Percentiles rank a stretch among this genome's conserved stretches.
Evolutionary conservation across 2,113 vertebrate genomes (phyloP).

Genomic region (Cinclus cinclus): DNA sequence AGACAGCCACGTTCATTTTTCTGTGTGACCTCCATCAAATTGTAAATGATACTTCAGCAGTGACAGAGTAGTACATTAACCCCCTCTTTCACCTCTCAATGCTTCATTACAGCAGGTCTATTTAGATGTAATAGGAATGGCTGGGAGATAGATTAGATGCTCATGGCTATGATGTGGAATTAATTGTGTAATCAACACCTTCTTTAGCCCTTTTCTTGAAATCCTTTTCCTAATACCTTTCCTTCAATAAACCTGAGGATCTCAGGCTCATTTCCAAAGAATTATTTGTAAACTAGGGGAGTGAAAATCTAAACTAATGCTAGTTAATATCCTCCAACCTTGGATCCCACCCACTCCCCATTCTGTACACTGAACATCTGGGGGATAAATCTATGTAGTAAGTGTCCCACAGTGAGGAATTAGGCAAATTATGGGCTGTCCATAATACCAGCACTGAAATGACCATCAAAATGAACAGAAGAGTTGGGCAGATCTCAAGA

Average conservation of each 20-base stretch:
- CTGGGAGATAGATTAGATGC: background rate
- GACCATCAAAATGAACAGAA: background rate
- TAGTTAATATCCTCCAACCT: background rate
- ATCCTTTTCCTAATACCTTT: background rate
- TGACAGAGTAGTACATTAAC: background rate
- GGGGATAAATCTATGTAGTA: background rate
- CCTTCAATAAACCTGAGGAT: background rate
- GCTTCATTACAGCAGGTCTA: background rate
- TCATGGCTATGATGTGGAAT: background rate
- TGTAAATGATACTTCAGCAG: background rate
- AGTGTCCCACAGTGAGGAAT: background rate
- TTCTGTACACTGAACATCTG: background rate
- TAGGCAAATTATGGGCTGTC: background rate
- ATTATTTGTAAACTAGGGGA: background rate
- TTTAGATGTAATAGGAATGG: background rate
- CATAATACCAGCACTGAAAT: background rate
- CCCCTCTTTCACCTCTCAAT: constrained; percentile 2
- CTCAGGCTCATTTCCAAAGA: background rate
- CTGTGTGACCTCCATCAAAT: background rate
- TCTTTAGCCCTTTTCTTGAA: background rate
- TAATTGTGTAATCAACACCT: background rate
- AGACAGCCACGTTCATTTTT: background rate
- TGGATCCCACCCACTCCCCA: background rate
- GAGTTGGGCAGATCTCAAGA: background rate
- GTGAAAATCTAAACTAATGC: background rate